Evolutionary conservation across 2,888 invertebrate genomes (phyloP).

Genomic region (Drosophila fungiperda): DNA sequence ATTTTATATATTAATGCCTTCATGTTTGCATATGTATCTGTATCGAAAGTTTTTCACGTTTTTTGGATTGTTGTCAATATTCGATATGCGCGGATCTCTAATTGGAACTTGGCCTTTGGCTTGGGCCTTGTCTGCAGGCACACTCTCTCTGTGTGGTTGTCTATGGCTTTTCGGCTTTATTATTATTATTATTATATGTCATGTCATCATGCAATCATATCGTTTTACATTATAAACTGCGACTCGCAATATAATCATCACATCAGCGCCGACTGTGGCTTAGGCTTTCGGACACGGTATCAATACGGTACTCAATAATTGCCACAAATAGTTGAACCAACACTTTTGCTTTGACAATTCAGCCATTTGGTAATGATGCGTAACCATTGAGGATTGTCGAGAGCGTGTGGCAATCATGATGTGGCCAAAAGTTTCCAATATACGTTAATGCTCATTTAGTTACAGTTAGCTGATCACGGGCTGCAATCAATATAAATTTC

Average conservation of each 20-base stretch:
- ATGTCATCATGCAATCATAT: conserved; percentile 79
- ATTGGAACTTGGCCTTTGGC: conserved; percentile 5
- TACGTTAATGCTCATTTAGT: conserved; percentile 47
- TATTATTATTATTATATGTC: conserved; percentile 48
- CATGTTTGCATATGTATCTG: not conserved
- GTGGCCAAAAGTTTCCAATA: conserved; percentile 48
- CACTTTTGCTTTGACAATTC: conserved; percentile 36
- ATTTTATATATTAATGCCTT: not conserved
- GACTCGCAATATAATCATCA: conserved; percentile 55
- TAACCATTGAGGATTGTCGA: conserved; percentile 30
- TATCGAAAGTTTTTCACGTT: not conserved
- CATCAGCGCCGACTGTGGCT: conserved; percentile 35
- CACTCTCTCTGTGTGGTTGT: conserved; percentile 1
- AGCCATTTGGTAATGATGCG: conserved; percentile 64
- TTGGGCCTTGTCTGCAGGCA: conserved; percentile 4
- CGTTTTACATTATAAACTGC: conserved; percentile 69
- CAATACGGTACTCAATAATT: not conserved
- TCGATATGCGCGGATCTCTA: conserved; percentile 10
- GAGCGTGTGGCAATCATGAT: conserved; percentile 27
- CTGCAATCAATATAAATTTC: conserved; percentile 15
- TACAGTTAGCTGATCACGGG: conserved; percentile 41
- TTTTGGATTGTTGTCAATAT: not conserved
- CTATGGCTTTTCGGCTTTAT: conserved; percentile 25
- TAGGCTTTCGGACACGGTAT: conserved; percentile 19
- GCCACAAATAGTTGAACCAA: conserved; percentile 6